Percentiles rank a stretch among this genome's conserved stretches.
These are phyloP conservation scores for Sminthurinus aureus DNA, from an alignment of 2,888 invertebrate species.

Conservation along the genomic window DNA sequence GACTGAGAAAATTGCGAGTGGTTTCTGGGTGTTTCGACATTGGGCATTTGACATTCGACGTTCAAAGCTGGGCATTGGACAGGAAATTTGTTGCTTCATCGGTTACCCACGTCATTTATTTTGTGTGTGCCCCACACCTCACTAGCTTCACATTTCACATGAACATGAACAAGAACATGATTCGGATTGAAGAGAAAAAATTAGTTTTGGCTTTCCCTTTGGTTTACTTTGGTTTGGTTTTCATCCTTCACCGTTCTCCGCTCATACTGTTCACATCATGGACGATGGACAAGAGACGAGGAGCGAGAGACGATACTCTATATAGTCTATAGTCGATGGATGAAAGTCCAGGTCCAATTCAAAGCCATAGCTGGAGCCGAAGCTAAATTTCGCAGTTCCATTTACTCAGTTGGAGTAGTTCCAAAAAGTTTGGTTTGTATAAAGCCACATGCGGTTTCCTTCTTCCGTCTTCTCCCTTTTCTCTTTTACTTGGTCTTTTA, in stretches of 20 bases:
- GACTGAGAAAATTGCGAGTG: too few species aligned
- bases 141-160: too few species aligned
- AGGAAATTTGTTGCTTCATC: constrained; percentile 4
- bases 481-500: neutral
- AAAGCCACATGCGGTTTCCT: constrained; percentile 9
- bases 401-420: constrained; percentile 19
- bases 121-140: constrained; percentile 9
- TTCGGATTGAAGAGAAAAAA: constrained; percentile 25
- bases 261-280: neutral
- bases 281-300: too few species aligned
- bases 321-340: too few species aligned
- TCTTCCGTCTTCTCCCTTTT: neutral
- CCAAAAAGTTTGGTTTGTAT: constrained; percentile 23
- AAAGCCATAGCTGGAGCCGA: too few species aligned
- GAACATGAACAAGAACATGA: neutral
- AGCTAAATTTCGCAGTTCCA: too few species aligned
- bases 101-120: constrained; percentile 21
- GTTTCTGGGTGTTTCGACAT: too few species aligned
- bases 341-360: too few species aligned
- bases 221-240: neutral
- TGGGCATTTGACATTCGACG: too few species aligned
- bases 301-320: too few species aligned
- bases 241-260: neutral
- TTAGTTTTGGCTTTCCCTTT: constrained; percentile 10
- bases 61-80: too few species aligned